Percentiles rank a stretch among this genome's conserved stretches.
Evolutionary conservation across 1,140 invertebrate species (phyloP).

Genomic region (Pectinophora gossypiella): DNA sequence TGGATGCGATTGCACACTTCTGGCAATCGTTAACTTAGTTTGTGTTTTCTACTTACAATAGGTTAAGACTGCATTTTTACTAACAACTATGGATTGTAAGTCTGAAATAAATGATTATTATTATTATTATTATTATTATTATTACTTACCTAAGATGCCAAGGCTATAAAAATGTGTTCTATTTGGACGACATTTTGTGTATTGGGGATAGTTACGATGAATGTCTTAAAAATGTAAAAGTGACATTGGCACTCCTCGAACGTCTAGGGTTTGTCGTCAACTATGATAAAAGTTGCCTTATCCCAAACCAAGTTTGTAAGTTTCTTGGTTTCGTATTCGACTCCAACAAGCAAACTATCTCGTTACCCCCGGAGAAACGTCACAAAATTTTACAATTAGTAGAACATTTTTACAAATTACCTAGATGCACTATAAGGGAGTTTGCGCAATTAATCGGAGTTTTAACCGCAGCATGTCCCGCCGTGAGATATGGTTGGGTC

Average conservation of each 20-base stretch:
- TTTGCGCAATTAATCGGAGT: constrained; percentile 16
- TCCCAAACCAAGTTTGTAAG: constrained; percentile 6
- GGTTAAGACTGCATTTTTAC: no score
- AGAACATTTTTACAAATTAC: constrained; percentile 7
- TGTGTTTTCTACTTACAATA: no score
- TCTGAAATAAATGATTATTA: no score
- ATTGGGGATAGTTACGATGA: constrained; percentile 3
- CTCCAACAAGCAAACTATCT: not conserved
- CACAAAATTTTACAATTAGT: constrained; percentile 9
- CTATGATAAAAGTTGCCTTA: constrained; percentile 12
- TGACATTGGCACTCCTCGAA: not conserved
- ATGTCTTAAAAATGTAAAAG: not conserved
- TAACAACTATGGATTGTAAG: no score
- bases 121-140: no score
- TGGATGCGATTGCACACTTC: no score
- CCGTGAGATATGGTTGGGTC: constrained; percentile 16
- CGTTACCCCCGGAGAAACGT: constrained; percentile 11
- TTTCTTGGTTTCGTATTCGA: constrained; percentile 17
- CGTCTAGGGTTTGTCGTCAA: constrained; percentile 19
- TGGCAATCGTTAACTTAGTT: no score
- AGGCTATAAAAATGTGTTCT: not conserved
- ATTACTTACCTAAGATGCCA: not conserved
- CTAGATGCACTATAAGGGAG: constrained; percentile 10
- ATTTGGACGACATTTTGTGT: constrained; percentile 6
- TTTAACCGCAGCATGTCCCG: constrained; percentile 16